These are phyloP conservation scores for Holocentrus rufus DNA, from an alignment of 2,797 vertebrate genomes.

Conservation along the genomic window DNA sequence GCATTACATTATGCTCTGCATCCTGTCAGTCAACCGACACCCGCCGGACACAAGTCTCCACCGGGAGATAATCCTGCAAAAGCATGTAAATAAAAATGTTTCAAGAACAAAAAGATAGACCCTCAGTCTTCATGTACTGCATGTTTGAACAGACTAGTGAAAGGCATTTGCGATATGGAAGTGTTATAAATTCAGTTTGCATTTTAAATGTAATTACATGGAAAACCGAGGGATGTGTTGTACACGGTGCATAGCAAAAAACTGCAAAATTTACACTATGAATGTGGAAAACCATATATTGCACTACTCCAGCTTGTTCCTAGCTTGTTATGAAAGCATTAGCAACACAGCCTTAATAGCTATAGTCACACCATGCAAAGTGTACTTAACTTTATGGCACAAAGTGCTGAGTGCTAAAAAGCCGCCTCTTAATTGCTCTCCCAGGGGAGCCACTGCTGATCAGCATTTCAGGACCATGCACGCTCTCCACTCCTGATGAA, in stretches of 20 bases:
- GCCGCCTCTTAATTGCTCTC: neutral
- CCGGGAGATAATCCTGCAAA: too few species aligned
- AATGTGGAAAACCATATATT: neutral
- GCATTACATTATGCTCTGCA: too few species aligned
- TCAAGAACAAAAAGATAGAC: too few species aligned
- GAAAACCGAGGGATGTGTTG: neutral
- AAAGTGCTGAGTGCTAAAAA: constrained; percentile 13
- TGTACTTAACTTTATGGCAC: neutral
- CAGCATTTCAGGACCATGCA: neutral
- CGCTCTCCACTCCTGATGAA: neutral
- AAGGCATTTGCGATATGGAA: neutral
- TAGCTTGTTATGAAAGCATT: neutral
- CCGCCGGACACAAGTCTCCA: too few species aligned
- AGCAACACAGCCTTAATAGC: neutral
- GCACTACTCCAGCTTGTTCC: neutral
- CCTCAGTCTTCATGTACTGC: too few species aligned
- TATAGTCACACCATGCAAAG: neutral
- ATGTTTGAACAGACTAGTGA: too few species aligned
- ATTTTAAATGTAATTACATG: neutral
- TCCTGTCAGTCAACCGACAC: too few species aligned
- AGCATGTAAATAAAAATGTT: too few species aligned
- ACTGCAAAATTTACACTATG: neutral
- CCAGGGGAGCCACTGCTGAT: neutral
- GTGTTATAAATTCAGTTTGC: neutral
- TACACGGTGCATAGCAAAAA: neutral